These are phyloP conservation scores for Lasioglossum lativentre DNA, from an alignment of 2,888 invertebrate species.

Conservation along the genomic window DNA sequence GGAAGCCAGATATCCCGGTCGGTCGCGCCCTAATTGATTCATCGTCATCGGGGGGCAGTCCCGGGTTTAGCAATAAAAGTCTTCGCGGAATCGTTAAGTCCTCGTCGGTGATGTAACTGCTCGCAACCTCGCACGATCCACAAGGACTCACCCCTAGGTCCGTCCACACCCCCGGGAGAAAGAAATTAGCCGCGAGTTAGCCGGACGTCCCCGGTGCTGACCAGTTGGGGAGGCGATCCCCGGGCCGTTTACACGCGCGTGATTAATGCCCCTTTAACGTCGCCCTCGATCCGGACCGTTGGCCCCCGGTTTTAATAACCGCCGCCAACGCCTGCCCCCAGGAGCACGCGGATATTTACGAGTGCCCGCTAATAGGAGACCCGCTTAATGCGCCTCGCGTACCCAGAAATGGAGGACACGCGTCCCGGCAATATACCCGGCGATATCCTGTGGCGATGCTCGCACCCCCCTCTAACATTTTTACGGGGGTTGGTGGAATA, in stretches of 20 bases:
- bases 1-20: neutral
- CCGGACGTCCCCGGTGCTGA: conserved; percentile 28
- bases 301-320: conserved; percentile 77
- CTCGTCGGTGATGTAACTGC: conserved; percentile 21
- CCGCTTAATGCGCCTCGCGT: conserved; percentile 12
- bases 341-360: conserved; percentile 44
- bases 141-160: conserved; percentile 16
- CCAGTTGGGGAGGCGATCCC: neutral
- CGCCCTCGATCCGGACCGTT: conserved; percentile 56
- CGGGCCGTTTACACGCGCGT: conserved; percentile 67
- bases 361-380: conserved; percentile 38
- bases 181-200: conserved; percentile 73
- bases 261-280: conserved; percentile 73
- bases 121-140: neutral
- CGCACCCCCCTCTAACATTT: neutral
- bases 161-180: conserved; percentile 37
- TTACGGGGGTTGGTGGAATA: conserved; percentile 14
- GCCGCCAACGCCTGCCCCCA: conserved; percentile 33
- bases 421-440: conserved; percentile 5
- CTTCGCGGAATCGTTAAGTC: conserved; percentile 43
- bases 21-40: conserved; percentile 55
- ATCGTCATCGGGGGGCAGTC: conserved; percentile 12
- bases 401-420: conserved; percentile 14
- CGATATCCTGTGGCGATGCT: conserved; percentile 50
- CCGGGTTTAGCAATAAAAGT: conserved; percentile 25